Percentiles rank a stretch among this genome's conserved stretches.
phyloP scores from a whole-genome alignment of 2,113 vertebrate species.

The Chitala chitala region DNA sequence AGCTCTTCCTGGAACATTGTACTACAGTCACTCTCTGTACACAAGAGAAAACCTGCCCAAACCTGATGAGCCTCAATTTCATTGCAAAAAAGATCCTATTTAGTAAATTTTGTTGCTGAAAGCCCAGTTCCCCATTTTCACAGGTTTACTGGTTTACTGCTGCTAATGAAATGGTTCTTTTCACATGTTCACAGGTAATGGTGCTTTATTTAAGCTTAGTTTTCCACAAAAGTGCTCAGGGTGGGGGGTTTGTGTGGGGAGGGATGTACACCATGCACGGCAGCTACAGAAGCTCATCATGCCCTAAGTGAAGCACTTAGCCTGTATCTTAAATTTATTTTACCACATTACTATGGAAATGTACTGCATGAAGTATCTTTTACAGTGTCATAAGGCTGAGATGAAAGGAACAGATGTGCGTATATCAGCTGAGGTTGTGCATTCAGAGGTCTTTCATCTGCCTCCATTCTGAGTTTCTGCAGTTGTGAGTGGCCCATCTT shows the following conservation, averaged over 20 bases:
- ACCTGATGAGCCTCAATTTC: neutral
- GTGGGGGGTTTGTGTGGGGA: too few species aligned
- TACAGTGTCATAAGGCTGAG: neutral
- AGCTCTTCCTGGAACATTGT: neutral
- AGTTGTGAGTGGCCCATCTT: too few species aligned
- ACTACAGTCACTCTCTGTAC: neutral
- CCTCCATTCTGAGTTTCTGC: too few species aligned
- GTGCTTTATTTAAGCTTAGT: neutral
- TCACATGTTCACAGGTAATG: neutral
- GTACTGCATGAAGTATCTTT: neutral
- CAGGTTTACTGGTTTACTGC: neutral
- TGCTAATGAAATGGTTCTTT: neutral
- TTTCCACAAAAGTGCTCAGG: neutral
- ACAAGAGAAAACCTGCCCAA: neutral
- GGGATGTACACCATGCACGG: neutral
- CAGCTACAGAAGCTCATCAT: neutral
- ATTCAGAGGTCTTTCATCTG: neutral
- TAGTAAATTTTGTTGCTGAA: neutral
- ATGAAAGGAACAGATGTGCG: neutral
- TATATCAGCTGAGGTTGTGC: neutral
- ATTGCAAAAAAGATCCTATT: neutral
- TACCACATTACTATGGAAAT: neutral
- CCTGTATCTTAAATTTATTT: neutral
- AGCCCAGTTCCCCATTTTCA: neutral
- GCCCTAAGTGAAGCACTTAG: neutral